Evolutionary conservation across 92 coral and sea anemone species (phyloP).

Genomic region (Montipora capitata): DNA sequence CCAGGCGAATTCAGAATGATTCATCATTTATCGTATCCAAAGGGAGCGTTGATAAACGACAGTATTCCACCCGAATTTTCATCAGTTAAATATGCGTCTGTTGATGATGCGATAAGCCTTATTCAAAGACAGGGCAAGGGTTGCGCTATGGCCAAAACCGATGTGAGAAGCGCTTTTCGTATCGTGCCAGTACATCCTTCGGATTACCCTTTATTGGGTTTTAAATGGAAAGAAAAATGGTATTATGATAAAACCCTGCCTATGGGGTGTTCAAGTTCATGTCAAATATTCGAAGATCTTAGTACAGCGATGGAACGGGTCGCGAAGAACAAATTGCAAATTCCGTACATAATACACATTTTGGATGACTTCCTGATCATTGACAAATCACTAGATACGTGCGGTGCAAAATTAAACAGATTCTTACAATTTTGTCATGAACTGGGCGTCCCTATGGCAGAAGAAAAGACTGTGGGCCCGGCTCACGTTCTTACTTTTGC

Average conservation of each 20-base stretch:
- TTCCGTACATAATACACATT: constrained; percentile 36
- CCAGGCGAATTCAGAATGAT: constrained; percentile 46
- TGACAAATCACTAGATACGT: constrained; percentile 1
- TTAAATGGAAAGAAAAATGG: constrained; percentile 54
- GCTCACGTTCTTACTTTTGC: constrained; percentile 32
- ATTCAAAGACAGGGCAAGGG: constrained; percentile 29
- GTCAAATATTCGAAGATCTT: constrained; percentile 56
- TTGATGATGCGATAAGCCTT: constrained; percentile 30
- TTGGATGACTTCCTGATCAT: constrained; percentile 71
- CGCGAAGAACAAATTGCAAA: constrained; percentile 41
- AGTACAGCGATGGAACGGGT: constrained; percentile 70
- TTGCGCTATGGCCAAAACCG: constrained; percentile 65
- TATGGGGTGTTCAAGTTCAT: constrained; percentile 14
- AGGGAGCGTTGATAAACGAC: constrained; percentile 27
- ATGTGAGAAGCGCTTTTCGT: constrained; percentile 58
- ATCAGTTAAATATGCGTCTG: constrained; percentile 34
- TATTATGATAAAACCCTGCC: constrained; percentile 22
- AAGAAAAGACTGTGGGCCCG: constrained; percentile 58
- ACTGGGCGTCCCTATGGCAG: constrained; percentile 59
- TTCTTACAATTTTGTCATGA: constrained; percentile 39
- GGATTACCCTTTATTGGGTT: constrained; percentile 57
- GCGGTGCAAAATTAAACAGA: not conserved
- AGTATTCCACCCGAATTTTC: constrained; percentile 8
- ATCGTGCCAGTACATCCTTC: constrained; percentile 58
- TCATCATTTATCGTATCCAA: constrained; percentile 36